A percentile compares a stretch with the other conserved stretches of the same genome.
Evolutionary conservation across 1,140 invertebrate genomes (phyloP).

Genomic region (Andrena cerasifolii): DNA sequence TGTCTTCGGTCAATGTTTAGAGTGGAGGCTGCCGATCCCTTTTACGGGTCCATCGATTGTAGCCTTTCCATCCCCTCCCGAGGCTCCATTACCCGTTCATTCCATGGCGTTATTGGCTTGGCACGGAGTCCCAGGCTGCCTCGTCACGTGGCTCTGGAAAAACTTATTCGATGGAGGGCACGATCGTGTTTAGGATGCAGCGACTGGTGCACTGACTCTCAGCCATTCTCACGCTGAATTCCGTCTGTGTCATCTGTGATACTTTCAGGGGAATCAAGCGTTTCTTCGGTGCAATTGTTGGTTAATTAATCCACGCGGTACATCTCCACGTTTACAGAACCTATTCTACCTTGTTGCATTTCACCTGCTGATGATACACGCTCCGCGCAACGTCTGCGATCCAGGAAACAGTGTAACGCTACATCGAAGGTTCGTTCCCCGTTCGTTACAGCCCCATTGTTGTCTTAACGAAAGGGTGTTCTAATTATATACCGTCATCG

Average conservation of each 20-base stretch:
- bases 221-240: too few species aligned
- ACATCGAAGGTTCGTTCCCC: background rate
- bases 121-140: background rate
- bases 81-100: background rate
- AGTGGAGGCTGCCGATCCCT: slow-evolving; percentile 43
- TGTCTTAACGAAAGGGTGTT: background rate
- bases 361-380: too few species aligned
- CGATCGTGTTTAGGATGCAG: slow-evolving; percentile 15
- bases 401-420: too few species aligned
- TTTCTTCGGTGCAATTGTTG: too few species aligned
- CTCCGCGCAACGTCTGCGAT: too few species aligned
- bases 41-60: slow-evolving; percentile 54
- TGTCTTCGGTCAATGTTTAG: slow-evolving; percentile 52
- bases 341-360: too few species aligned
- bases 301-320: too few species aligned
- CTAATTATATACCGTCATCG: slow-evolving; percentile 7
- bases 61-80: background rate
- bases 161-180: slow-evolving; percentile 2
- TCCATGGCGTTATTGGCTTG: background rate
- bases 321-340: too few species aligned
- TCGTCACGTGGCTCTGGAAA: background rate
- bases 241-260: too few species aligned
- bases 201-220: background rate
- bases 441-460: background rate
- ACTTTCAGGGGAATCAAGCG: too few species aligned